Base-by-base conservation (phyloP, 1,140 invertebrate genomes). In the Capitella teleta region DNA sequence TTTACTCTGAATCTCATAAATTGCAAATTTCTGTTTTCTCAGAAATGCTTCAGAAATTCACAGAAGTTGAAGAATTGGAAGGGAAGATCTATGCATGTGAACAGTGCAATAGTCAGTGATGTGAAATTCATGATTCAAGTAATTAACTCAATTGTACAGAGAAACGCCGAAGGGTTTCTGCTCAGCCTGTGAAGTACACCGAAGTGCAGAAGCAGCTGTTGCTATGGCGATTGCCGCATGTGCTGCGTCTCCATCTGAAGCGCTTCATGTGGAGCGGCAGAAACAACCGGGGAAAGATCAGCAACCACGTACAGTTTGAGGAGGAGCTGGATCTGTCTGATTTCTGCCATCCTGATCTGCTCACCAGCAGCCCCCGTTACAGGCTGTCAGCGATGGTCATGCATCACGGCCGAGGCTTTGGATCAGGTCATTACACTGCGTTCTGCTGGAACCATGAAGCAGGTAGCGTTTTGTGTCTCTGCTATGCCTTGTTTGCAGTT, bases 31-130 rank as follows among this genome's bases (percentile, higher is more conserved):
- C 54, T 47, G 10, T 45, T 28, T 45, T 57, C 58, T 21, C 57
- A 67, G 66, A 68, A 56, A 67, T 68, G 63, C 49, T 68, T 19
- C 56, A 56, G 8, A 60, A 62, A 36, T 68, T 68, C 47, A 68
- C 64, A 21, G 60, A 62, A 30, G 46, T 54, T 32, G 66, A 68
- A 56, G 54, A 56, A 16, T 47, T 68, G 28, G 66, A 68, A 28
- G 63, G 63, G 16, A 51, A 55, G 42, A 62, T 62, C 21, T 68
- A 68, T 57, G 51, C 56, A 0, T 68, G 66, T 62, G 63, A 62
- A 42, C 54, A 59, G 30, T 68, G 66, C 28, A 68, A 68, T 51
- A 51, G 60, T 64, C 55, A 57, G 57, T 55, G 24, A 49, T 41
- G 12, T 21, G 18, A 10, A n/a, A n/a, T n/a, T n/a, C n/a, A n/a